Conservation (phyloP, 2,797 vertebrate species). For the Etheostoma perlongum region DNA sequence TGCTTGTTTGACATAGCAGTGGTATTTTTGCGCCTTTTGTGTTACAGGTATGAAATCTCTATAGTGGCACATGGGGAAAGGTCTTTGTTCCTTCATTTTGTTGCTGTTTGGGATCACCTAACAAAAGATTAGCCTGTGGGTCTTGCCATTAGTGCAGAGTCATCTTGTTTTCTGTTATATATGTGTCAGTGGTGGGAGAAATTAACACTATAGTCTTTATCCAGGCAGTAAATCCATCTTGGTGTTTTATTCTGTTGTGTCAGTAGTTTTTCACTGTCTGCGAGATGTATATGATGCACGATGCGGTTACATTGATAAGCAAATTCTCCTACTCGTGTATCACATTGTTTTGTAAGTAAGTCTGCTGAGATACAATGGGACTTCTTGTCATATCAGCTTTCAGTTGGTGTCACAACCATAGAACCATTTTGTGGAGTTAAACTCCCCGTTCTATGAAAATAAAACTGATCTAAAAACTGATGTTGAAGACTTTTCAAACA, state of each 20-base stretch:
- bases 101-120: slow-evolving; percentile 51
- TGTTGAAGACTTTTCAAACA: slow-evolving; percentile 32
- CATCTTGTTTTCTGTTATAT: slow-evolving; percentile 52
- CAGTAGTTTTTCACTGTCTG: slow-evolving; percentile 11
- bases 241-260: slow-evolving; percentile 37
- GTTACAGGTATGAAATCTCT: slow-evolving; percentile 26
- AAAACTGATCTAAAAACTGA: slow-evolving; percentile 26
- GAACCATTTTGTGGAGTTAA: slow-evolving; percentile 31
- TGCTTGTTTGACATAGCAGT: background rate
- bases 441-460: slow-evolving; percentile 19
- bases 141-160: slow-evolving; percentile 64
- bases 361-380: slow-evolving; percentile 54
- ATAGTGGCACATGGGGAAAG: slow-evolving; percentile 8
- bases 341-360: slow-evolving; percentile 44
- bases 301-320: slow-evolving; percentile 66
- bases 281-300: slow-evolving; percentile 33
- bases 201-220: slow-evolving; percentile 27
- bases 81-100: slow-evolving; percentile 58
- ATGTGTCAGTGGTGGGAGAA: slow-evolving; percentile 43
- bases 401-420: slow-evolving; percentile 41
- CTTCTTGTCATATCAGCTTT: slow-evolving; percentile 64
- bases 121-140: slow-evolving; percentile 67
- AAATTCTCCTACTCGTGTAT: slow-evolving; percentile 50
- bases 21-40: background rate
- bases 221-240: slow-evolving; percentile 36